Conservation (phyloP, 2,797 vertebrate species). For the Propithecus perrieri region DNA sequence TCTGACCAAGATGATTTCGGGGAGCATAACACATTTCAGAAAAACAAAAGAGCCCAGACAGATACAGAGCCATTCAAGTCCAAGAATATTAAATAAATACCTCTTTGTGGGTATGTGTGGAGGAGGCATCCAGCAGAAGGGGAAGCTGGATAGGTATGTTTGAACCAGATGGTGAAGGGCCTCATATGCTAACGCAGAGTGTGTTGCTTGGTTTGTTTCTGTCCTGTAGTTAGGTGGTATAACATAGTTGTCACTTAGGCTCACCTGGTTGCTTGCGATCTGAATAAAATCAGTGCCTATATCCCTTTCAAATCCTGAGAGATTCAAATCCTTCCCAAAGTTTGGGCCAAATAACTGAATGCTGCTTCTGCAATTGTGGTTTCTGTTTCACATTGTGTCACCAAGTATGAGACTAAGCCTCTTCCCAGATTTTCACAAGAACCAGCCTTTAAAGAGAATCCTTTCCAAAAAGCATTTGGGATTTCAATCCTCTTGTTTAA, state of each 20-base stretch:
- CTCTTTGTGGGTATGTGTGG: not conserved
- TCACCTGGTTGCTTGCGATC: not conserved
- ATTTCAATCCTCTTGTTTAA: not conserved
- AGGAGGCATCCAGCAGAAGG: not conserved
- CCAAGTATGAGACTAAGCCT: not conserved
- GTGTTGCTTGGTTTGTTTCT: not conserved
- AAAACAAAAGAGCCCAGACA: not conserved
- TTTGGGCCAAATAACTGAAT: not conserved
- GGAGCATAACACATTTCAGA: not conserved
- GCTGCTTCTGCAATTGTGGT: not conserved
- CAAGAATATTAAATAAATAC: not conserved
- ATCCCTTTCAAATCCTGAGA: not conserved
- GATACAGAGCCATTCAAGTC: not conserved
- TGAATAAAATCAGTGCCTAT: not conserved
- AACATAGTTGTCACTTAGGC: not conserved
- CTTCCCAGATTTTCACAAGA: not conserved
- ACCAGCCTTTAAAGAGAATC: not conserved
- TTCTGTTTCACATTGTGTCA: not conserved
- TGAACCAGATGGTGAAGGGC: not conserved
- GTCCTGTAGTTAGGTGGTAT: not conserved
- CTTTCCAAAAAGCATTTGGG: not conserved
- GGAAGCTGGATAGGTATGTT: not conserved
- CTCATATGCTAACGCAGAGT: not conserved
- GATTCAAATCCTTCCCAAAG: not conserved
- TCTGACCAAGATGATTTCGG: not conserved